Evolutionary conservation across 2,797 vertebrate species (phyloP).

Genomic region (Salarias fasciatus): DNA sequence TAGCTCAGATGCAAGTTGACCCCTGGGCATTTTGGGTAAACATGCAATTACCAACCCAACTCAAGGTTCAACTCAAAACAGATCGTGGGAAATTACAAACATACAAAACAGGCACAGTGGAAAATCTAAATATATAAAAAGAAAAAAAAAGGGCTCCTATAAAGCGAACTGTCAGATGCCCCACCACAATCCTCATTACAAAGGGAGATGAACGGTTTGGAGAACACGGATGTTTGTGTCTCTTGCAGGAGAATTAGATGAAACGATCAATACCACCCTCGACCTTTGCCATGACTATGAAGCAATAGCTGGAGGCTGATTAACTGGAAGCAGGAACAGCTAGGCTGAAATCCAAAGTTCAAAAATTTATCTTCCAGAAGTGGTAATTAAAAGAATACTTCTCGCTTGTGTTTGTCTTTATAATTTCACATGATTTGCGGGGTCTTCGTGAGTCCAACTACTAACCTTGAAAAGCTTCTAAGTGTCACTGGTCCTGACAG

Average conservation of each 20-base stretch:
- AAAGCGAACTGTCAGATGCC: conserved; percentile 9
- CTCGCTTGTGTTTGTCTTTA: too few relatives aligned
- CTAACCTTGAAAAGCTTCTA: too few relatives aligned
- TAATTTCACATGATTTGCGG: too few relatives aligned
- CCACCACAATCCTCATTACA: not conserved
- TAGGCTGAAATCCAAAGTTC: not conserved
- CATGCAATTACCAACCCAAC: conserved; percentile 7
- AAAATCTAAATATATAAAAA: not conserved
- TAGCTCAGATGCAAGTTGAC: conserved; percentile 11
- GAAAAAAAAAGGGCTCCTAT: not conserved
- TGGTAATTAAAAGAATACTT: too few relatives aligned
- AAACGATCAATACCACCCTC: not conserved
- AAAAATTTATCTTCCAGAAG: not conserved
- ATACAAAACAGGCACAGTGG: not conserved
- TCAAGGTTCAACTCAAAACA: not conserved
- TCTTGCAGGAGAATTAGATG: not conserved
- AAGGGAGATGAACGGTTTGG: not conserved
- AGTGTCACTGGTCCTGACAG: too few relatives aligned
- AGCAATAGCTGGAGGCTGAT: conserved; percentile 5
- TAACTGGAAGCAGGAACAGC: not conserved
- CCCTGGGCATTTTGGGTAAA: conserved; percentile 4
- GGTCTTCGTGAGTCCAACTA: too few relatives aligned
- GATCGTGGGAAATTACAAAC: conserved; percentile 1
- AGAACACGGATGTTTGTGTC: not conserved
- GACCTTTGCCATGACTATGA: not conserved